These are phyloP conservation scores for Coelopa pilipes DNA, from an alignment of 2,888 invertebrate genomes.

Conservation along the genomic window DNA sequence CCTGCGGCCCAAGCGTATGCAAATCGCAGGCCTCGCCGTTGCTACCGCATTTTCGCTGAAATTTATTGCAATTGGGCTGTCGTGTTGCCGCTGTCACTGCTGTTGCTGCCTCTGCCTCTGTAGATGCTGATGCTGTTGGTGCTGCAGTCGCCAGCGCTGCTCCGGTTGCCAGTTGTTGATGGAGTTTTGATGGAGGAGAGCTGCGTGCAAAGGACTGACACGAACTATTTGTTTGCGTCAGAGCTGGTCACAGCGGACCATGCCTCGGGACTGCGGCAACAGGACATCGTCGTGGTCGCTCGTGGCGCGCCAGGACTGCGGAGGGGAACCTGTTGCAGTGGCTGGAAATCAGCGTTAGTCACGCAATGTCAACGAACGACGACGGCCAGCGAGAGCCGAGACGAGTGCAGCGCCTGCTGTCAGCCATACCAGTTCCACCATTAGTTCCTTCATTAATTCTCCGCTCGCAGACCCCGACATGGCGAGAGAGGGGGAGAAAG, in stretches of 20 bases:
- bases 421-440: constrained; percentile 9
- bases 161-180: background rate
- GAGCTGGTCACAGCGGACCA: no score
- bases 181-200: background rate
- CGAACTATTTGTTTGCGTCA: constrained; percentile 26
- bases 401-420: background rate
- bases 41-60: no score
- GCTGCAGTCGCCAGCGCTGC: no score
- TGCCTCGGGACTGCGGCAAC: no score
- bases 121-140: no score
- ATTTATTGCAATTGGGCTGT: no score
- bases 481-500: background rate
- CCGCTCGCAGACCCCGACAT: background rate
- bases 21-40: no score
- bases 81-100: no score
- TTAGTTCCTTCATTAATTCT: constrained; percentile 10
- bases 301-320: background rate
- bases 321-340: constrained; percentile 2
- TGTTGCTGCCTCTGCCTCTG: no score
- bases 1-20: no score
- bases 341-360: constrained; percentile 12
- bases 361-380: constrained; percentile 11
- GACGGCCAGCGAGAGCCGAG: background rate
- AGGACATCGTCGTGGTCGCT: constrained; percentile 1
- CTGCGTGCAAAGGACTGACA: constrained; percentile 23